phyloP scores from a whole-genome alignment of 2,888 invertebrate genomes.

The Cyclophora punctaria region DNA sequence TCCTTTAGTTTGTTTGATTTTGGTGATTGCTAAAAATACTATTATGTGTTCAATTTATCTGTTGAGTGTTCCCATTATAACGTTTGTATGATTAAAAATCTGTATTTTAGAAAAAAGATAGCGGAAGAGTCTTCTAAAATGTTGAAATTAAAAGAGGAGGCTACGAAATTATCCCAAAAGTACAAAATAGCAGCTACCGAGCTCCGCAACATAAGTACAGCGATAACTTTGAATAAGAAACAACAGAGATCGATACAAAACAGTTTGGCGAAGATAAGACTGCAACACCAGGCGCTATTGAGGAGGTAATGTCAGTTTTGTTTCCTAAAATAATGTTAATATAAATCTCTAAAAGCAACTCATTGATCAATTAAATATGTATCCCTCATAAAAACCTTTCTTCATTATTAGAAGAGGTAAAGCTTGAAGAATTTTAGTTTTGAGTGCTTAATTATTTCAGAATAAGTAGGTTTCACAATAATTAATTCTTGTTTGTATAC shows the following conservation, averaged over 20 bases:
- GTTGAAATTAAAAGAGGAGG: slow-evolving; percentile 58
- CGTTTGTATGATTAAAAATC: no score
- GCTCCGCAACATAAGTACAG: slow-evolving; percentile 55
- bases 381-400: no score
- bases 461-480: no score
- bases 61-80: no score
- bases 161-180: slow-evolving; percentile 51
- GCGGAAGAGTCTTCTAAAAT: slow-evolving; percentile 63
- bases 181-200: slow-evolving; percentile 63
- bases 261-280: slow-evolving; percentile 50
- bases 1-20: not conserved
- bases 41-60: no score
- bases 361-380: no score
- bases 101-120: slow-evolving; percentile 55
- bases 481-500: no score
- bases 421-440: no score
- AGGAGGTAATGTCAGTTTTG: slow-evolving; percentile 47
- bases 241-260: slow-evolving; percentile 53
- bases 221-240: slow-evolving; percentile 59
- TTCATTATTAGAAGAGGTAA: no score
- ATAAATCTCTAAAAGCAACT: no score
- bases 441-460: no score
- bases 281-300: slow-evolving; percentile 57
- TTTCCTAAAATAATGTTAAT: not conserved
- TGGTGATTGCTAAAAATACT: not conserved